These are phyloP conservation scores for Drosophila chauvacae DNA, from an alignment of 1,140 invertebrate genomes.

Conservation along the genomic window DNA sequence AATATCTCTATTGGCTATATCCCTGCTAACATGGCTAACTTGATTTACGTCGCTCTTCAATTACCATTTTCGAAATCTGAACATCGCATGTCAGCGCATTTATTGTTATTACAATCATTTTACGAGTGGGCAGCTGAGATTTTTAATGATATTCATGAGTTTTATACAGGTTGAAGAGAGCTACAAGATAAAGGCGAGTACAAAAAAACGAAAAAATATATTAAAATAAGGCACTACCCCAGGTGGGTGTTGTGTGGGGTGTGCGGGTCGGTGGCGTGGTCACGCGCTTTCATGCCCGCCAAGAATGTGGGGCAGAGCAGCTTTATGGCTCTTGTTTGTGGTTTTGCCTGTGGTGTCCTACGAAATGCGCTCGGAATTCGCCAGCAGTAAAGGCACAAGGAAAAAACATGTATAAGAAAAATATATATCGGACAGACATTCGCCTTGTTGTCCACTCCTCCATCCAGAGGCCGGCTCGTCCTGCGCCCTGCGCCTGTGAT, in stretches of 20 bases:
- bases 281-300: slow-evolving; percentile 61
- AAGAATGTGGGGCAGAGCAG: slow-evolving; percentile 59
- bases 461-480: slow-evolving; percentile 38
- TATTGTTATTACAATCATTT: slow-evolving; percentile 58
- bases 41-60: slow-evolving; percentile 21
- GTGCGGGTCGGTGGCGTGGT: slow-evolving; percentile 41
- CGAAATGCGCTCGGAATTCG: slow-evolving; percentile 83
- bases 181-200: slow-evolving; percentile 61
- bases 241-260: slow-evolving; percentile 32
- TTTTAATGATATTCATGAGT: slow-evolving; percentile 79
- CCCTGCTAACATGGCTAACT: slow-evolving; percentile 3
- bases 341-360: slow-evolving; percentile 72
- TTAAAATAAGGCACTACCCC: slow-evolving; percentile 31
- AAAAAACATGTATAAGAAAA: slow-evolving; percentile 6
- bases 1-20: slow-evolving; percentile 9
- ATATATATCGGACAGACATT: slow-evolving; percentile 49
- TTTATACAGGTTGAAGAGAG: slow-evolving; percentile 51
- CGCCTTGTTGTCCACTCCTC: slow-evolving; percentile 57
- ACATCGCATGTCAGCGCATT: slow-evolving; percentile 43
- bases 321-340: slow-evolving; percentile 61
- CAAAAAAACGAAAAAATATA: slow-evolving; percentile 43
- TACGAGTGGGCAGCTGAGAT: slow-evolving; percentile 25
- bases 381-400: slow-evolving; percentile 47
- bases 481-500: slow-evolving; percentile 70
- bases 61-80: slow-evolving; percentile 15